Base-by-base conservation (phyloP, 1,140 invertebrate genomes). In the Bombus cullumanus region DNA sequence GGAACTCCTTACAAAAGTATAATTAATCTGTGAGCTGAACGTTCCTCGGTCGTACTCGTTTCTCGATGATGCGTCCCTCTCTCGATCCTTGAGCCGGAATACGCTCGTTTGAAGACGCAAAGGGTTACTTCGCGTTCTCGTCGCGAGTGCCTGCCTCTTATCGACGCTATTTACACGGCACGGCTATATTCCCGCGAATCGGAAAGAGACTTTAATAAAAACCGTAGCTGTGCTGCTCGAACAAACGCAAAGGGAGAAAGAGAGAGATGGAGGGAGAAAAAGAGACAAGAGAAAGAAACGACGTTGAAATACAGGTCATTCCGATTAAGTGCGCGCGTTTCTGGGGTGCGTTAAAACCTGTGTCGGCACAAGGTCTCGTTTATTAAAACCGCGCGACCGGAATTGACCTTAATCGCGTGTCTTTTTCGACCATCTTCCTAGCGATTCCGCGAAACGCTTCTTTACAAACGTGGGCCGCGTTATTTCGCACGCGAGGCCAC, bases 341-440 rank as follows among this genome's bases (percentile, higher is more conserved):
- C 76, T 89, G 69, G 71, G 57, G 31, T 78, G 86, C 68, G 64
- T 81, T 57, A 77, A 84, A 81, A 76, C 34, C 57, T 68, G n/a
- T 62, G 57, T n/a, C 13, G 39, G n/a, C 69, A 31, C 64, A 78
- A 74, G 57, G 66, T 59, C 64, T 79, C 57, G 64, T 77, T 79
- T 87, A 83, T 79, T 64, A 53, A 83, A 76, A 83, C 80, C 76
- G 64, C 78, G 73, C 86, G 77, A 85, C 72, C 59, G 78, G 74
- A 85, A 69, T 81, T 64, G 71, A 68, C 83, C 79, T 84, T 81
- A 86, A 84, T 74, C 80, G 76, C 41, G 41, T 69, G 83, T 71
- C 64, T 73, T 82, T 81, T 76, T 66, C 59, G 72, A 31, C 37
- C 53, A 69, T 77, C 83, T 88, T 73, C 57, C 13, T 68, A 53